Conservation (phyloP, 2,113 vertebrate species). For the Megaceryle maxima region DNA sequence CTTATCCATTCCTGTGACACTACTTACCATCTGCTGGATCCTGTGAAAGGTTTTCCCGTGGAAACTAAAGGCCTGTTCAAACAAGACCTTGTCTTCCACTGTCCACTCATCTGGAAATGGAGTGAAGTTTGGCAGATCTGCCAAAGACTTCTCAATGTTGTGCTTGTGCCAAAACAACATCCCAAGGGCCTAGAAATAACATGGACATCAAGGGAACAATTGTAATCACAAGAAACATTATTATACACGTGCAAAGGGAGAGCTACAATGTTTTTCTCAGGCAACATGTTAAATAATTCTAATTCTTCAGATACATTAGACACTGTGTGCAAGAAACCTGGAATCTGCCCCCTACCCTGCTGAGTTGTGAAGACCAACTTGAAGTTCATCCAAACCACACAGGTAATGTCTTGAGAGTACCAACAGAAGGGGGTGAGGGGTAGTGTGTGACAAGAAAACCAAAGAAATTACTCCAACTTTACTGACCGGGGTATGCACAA, state of each 20-base stretch:
- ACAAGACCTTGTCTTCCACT: slow-evolving; percentile 94
- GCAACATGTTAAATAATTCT: background rate
- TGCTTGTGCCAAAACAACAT: slow-evolving; percentile 99
- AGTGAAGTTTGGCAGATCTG: slow-evolving; percentile 95
- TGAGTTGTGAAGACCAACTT: background rate
- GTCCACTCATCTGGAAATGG: slow-evolving; percentile 98
- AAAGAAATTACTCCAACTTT: background rate
- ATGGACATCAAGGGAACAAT: background rate
- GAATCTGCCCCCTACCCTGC: background rate
- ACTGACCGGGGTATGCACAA: background rate
- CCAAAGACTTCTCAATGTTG: slow-evolving; percentile 94
- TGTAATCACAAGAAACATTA: background rate
- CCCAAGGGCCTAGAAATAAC: slow-evolving; percentile 84
- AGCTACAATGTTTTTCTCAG: background rate
- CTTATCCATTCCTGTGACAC: background rate
- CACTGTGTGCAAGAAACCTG: background rate
- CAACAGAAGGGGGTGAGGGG: background rate
- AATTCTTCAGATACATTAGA: background rate
- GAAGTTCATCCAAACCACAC: background rate
- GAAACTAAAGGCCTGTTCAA: slow-evolving; percentile 97
- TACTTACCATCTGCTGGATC: slow-evolving; percentile 95
- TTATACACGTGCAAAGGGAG: background rate
- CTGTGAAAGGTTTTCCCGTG: slow-evolving; percentile 96
- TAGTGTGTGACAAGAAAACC: background rate
- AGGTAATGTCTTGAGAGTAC: background rate